Base-by-base conservation (phyloP, 2,888 invertebrate genomes). In the Dryadula phaetusa region DNA sequence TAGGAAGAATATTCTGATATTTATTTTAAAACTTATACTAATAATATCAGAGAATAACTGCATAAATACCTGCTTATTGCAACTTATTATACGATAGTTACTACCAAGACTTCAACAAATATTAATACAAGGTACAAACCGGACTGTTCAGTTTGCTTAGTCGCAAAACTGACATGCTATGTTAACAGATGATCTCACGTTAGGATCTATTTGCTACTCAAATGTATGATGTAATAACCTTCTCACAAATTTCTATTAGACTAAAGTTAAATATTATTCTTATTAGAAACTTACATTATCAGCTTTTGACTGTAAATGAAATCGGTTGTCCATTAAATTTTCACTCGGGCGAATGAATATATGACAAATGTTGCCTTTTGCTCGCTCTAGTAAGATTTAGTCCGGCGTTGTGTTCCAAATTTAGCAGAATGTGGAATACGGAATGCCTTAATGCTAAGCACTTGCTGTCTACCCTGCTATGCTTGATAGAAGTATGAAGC, bases 161-260 rank as follows among this genome's bases (percentile, higher is more conserved):
- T n/a, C 54, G 37, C 37, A 22, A 37, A n/a, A 52, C 34, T 6
- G 37, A 40, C 20, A n/a, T 56, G 54, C 37, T 56, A 56, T 37
- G 37, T 22, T 37, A 56, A 37, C 54, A 56, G 54, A 56, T 56
- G 54, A 56, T 37, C 54, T 56, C 37, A 56, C n/a, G 32, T 54
- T 54, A n/a, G 34, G n/a, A 56, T 6, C 37, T 56, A 56, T 56
- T 37, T 37, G 14, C 54, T 56, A 22, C 20, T 20, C 22, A 40
- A 56, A 56, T n/a, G 37, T 56, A 56, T 56, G 54, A 56, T 56
- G 54, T 37, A 56, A 56, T 37, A n/a, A 54, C 37, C 10, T 49
- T 49, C 49, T 28, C 0, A 4, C 49, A 16, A 52, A 10, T 52
- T 52, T 52, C 49, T 28, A 28, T 52, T 52, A 16, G n/a, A n/a